Conservation (phyloP, 1,140 invertebrate species). For the Diploscapter pachys region DNA sequence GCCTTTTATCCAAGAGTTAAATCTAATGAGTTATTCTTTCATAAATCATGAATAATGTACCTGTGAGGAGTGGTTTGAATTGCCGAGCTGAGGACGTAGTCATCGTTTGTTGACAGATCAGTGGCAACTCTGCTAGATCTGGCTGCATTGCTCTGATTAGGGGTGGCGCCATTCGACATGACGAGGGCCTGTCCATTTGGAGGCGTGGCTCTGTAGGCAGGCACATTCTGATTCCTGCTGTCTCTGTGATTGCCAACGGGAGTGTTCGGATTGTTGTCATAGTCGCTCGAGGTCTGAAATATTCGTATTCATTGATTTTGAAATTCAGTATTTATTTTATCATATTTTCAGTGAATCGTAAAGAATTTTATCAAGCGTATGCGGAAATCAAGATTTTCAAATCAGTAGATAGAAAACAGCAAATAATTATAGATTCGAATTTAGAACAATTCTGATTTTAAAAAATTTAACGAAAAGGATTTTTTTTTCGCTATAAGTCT, state of each 20-base stretch:
- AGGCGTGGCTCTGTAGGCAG: slow-evolving; percentile 32
- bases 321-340: background rate
- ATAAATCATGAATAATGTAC: too few species aligned
- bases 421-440: too few species aligned
- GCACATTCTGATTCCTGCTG: slow-evolving; percentile 27
- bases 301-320: slow-evolving; percentile 4
- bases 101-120: slow-evolving; percentile 42
- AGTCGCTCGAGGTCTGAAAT: slow-evolving; percentile 34
- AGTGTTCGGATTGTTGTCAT: slow-evolving; percentile 50
- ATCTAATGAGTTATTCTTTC: too few species aligned
- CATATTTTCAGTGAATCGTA: too few species aligned
- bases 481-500: too few species aligned
- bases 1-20: too few species aligned
- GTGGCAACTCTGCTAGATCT: slow-evolving; percentile 26
- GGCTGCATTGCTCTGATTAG: slow-evolving; percentile 16
- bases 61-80: slow-evolving; percentile 6
- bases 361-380: too few species aligned
- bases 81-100: slow-evolving; percentile 41
- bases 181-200: slow-evolving; percentile 28
- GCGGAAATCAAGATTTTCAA: too few species aligned
- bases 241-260: slow-evolving; percentile 9
- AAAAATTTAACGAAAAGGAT: too few species aligned
- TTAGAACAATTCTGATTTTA: too few species aligned
- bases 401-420: too few species aligned
- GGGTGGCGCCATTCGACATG: slow-evolving; percentile 16